A percentile compares a stretch with the other conserved stretches of the same genome.
phyloP scores from a whole-genome alignment of 2,113 vertebrate species.

The Mixornis gularis region DNA sequence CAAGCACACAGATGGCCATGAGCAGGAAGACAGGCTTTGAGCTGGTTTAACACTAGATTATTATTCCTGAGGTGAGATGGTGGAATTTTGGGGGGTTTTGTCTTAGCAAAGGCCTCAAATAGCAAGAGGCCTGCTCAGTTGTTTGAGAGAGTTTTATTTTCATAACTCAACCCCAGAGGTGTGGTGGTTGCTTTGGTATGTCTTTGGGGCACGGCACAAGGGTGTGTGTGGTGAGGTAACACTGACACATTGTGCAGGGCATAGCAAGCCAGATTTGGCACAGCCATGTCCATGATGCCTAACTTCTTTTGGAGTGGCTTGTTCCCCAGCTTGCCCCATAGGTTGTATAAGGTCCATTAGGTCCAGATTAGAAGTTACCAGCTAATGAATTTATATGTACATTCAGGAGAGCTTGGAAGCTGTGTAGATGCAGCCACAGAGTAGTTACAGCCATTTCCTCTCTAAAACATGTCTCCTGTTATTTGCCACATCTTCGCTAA shows the following conservation, averaged over 20 bases:
- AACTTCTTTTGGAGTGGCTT: neutral
- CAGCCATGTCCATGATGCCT: neutral
- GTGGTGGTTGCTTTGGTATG: constrained; percentile 53
- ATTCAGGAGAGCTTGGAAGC: neutral
- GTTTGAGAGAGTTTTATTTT: neutral
- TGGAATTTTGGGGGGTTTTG: neutral
- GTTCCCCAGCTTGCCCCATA: rapidly evolving
- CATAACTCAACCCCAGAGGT: neutral
- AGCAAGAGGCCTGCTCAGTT: neutral
- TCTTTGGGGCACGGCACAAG: constrained; percentile 44
- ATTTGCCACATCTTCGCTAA: neutral
- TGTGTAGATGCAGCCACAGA: neutral
- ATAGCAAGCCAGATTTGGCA: constrained; percentile 12
- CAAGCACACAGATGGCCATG: neutral
- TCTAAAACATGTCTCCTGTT: neutral
- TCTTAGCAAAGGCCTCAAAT: neutral
- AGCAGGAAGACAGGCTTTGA: neutral
- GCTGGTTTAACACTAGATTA: neutral
- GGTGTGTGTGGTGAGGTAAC: constrained; percentile 35
- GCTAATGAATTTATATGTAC: neutral
- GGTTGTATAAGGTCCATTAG: neutral
- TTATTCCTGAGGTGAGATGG: neutral
- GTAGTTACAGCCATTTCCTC: neutral
- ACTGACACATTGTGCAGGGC: neutral
- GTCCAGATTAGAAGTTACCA: neutral